Conservation (phyloP, 2,113 vertebrate genomes). For the Chinchilla lanigera region DNA sequence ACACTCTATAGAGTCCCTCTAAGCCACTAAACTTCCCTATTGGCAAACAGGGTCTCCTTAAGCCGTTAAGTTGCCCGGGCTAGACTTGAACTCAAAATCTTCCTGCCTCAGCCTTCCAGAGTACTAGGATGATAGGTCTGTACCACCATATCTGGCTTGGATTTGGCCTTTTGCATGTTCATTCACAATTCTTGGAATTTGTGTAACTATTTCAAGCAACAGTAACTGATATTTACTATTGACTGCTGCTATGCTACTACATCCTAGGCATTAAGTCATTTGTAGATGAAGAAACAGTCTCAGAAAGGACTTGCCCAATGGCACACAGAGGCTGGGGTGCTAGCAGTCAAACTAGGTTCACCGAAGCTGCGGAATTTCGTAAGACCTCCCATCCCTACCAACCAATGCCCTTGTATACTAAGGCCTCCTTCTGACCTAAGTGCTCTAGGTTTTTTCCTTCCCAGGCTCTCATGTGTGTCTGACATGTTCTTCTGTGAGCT, state of each 20-base stretch:
- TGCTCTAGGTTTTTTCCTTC: neutral
- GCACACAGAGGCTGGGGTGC: neutral
- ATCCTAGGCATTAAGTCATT: neutral
- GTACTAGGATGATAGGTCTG: neutral
- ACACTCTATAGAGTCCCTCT: neutral
- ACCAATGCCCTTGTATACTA: neutral
- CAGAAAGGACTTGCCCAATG: neutral
- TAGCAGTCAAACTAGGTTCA: neutral
- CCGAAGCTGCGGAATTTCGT: too few species aligned
- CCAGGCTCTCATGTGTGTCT: neutral
- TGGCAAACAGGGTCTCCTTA: neutral
- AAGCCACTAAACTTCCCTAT: neutral
- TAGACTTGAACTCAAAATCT: neutral
- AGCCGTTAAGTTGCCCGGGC: neutral
- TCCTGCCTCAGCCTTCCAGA: neutral
- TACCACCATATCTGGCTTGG: neutral
- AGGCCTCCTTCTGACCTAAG: neutral
- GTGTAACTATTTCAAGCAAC: neutral
- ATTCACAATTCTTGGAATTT: neutral
- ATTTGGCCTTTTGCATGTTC: neutral
- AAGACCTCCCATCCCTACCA: neutral
- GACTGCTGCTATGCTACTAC: too few species aligned
- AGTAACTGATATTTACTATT: neutral
- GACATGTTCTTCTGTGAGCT: fast-evolving
- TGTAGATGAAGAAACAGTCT: neutral